These are phyloP conservation scores for Girardinichthys multiradiatus DNA, from an alignment of 2,113 vertebrate genomes.

Conservation along the genomic window DNA sequence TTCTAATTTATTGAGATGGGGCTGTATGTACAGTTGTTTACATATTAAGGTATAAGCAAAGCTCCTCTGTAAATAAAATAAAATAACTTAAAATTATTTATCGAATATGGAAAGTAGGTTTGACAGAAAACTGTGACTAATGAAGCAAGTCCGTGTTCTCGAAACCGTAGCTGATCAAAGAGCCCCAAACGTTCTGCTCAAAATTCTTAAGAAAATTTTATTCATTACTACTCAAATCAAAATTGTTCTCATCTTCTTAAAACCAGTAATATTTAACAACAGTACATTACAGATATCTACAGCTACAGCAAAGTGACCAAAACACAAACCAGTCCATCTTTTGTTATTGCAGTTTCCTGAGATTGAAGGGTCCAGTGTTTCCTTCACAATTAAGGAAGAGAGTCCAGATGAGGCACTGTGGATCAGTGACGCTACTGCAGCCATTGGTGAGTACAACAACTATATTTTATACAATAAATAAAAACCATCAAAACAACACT, in stretches of 20 bases:
- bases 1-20: too few relatives aligned
- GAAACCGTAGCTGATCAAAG: too few relatives aligned
- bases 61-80: too few relatives aligned
- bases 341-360: constrained; percentile 53
- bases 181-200: too few relatives aligned
- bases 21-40: too few relatives aligned
- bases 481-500: neutral
- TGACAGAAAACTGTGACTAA: too few relatives aligned
- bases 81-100: too few relatives aligned
- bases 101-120: too few relatives aligned
- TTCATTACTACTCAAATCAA: too few relatives aligned
- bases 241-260: neutral
- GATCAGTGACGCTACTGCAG: constrained; percentile 54
- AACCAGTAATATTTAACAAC: neutral
- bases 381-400: constrained; percentile 76
- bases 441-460: constrained; percentile 26
- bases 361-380: constrained; percentile 46
- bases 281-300: neutral
- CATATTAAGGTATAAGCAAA: too few relatives aligned
- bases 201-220: too few relatives aligned
- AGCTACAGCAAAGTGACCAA: neutral
- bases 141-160: too few relatives aligned
- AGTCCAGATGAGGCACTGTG: constrained; percentile 72
- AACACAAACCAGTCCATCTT: neutral
- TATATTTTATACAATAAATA: neutral